Base-by-base conservation (phyloP, 2,113 vertebrate genomes). In the Perognathus longimembris region DNA sequence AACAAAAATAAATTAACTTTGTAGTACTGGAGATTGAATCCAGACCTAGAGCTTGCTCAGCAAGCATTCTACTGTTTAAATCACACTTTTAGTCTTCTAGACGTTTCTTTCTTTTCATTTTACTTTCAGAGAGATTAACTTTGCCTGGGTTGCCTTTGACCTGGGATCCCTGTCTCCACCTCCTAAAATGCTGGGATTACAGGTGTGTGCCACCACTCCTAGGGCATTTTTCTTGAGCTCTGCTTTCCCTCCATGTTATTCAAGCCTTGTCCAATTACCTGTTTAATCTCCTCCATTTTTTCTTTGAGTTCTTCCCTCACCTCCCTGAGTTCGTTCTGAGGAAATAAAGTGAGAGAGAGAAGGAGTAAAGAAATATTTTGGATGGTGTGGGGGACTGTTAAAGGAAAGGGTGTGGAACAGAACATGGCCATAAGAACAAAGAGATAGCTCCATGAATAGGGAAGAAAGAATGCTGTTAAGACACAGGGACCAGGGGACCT, bases 271-370 rank as follows among this genome's bases (percentile, higher is more conserved):
- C 12, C 8, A 18, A 1, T 96, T 94, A 97, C 96, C 97, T 97
- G 95, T n/a, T 97, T 96, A 79, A 97, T 95, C 89, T 97, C 97
- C 30, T 96, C 95, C 92, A 97, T 96, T 85, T 97, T 97, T 70
- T 95, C 95, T 76, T 96, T 94, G 87, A 97, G 97, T 30, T 97
- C 91, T 95, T 97, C 92, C n/a, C 93, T 94, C 78, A 97, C 94
- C 63, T 96, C 94, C 45, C 95, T 96, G 66, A 97, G 85, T 90
- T 97, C 94, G 86, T 88, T 96, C 97, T 97, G 93, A 69, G 84
- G 42, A 95, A 66, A 94, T 32, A 86, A 74, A 91, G 91, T 3
- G 38, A 61, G 42, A 81, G 84, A 86, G 32, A 76, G 45, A 73
- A 24, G 22, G 11, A 42, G 26, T 79, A 12, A 87, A 70, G 40